phyloP scores from a whole-genome alignment of 2,888 invertebrate species.

The Netelia inedita region DNA sequence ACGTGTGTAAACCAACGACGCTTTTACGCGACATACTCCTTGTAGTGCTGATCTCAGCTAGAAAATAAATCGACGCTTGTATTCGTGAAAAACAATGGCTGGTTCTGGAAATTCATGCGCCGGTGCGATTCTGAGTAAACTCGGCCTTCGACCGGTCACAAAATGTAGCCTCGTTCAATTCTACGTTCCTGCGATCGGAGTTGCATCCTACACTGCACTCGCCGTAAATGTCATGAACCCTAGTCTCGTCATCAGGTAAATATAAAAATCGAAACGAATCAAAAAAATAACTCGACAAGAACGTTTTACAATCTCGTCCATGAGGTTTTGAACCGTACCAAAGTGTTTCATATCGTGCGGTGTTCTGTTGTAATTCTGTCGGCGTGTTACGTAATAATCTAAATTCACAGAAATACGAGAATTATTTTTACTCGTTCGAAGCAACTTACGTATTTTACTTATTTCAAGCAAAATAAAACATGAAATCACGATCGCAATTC shows the following conservation, averaged over 20 bases:
- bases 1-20: neutral
- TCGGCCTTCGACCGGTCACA: conserved; percentile 89
- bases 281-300: neutral
- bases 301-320: neutral
- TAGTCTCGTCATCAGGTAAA: conserved; percentile 90
- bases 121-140: conserved; percentile 74
- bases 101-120: conserved; percentile 73
- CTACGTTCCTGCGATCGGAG: conserved; percentile 92
- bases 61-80: neutral
- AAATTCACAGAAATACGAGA: neutral
- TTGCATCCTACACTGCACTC: conserved; percentile 91
- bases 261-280: neutral
- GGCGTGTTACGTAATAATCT: conserved; percentile 54
- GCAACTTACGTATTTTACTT: too few relatives aligned
- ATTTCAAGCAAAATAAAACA: neutral
- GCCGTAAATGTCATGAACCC: conserved; percentile 95
- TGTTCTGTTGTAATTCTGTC: conserved; percentile 31
- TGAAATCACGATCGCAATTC: neutral
- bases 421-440: neutral
- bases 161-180: conserved; percentile 90
- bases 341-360: neutral
- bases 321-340: conserved; percentile 1
- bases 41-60: neutral
- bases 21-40: neutral
- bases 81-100: conserved; percentile 72